Evolutionary conservation across 2,113 vertebrate species (phyloP).

Genomic region (Zapornia atra): DNA sequence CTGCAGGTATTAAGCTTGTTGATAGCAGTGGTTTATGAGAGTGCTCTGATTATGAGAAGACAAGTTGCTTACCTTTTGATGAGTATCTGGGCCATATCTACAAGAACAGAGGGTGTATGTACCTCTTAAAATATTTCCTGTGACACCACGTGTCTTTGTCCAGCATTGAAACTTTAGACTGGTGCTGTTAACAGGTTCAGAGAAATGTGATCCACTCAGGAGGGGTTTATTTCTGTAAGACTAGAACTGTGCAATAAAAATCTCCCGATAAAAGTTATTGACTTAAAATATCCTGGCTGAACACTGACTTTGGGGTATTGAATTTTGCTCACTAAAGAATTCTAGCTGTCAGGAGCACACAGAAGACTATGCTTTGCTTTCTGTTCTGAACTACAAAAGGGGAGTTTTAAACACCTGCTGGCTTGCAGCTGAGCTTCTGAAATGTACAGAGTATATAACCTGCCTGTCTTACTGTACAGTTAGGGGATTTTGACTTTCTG

Average conservation of each 20-base stretch:
- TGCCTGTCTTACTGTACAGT: neutral
- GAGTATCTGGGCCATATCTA: neutral
- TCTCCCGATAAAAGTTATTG: conserved; percentile 46
- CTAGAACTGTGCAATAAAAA: conserved; percentile 1
- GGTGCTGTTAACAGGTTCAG: conserved; percentile 20
- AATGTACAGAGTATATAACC: neutral
- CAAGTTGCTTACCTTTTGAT: neutral
- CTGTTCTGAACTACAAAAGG: neutral
- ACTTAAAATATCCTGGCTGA: conserved; percentile 29
- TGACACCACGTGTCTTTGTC: conserved; percentile 34
- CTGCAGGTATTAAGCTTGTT: neutral
- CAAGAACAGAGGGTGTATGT: neutral
- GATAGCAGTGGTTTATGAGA: neutral
- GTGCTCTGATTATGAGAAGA: neutral
- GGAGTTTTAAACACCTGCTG: neutral
- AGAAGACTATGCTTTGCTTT: neutral
- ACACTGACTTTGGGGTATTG: neutral
- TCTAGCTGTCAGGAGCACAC: neutral
- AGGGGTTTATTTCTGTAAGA: conserved; percentile 40
- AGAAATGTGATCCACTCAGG: conserved; percentile 27
- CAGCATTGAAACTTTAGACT: conserved; percentile 16
- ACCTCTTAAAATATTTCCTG: neutral
- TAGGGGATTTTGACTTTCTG: neutral
- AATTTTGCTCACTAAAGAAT: conserved; percentile 33
- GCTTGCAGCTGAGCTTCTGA: neutral